Conservation (phyloP, 1,140 invertebrate species). For the Drosophila miranda region DNA sequence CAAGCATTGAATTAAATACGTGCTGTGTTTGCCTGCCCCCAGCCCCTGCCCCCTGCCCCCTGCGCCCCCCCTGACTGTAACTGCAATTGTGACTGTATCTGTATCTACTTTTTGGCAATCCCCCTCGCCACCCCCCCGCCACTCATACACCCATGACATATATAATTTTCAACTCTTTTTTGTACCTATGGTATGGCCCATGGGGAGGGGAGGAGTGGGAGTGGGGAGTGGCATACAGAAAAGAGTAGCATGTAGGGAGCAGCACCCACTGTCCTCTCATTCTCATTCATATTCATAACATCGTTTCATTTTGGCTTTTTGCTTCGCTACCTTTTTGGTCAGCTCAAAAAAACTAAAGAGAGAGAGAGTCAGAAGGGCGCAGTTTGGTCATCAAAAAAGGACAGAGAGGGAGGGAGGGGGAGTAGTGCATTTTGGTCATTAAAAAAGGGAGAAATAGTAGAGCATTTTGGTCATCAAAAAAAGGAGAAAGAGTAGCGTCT, state of each 20-base stretch:
- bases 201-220: conserved; percentile 16
- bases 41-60: too few species aligned
- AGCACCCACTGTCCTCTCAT: conserved; percentile 1
- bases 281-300: conserved; percentile 77
- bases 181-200: conserved; percentile 49
- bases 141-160: conserved; percentile 38
- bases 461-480: too few species aligned
- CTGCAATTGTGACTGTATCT: conserved; percentile 33
- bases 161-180: conserved; percentile 60
- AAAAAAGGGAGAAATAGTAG: too few species aligned
- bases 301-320: conserved; percentile 68
- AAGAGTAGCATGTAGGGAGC: too few species aligned
- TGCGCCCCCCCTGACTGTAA: conserved; percentile 8
- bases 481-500: too few species aligned
- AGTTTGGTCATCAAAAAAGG: too few species aligned
- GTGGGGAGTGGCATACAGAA: not conserved
- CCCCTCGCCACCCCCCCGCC: conserved; percentile 1
- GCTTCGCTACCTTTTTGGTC: conserved; percentile 38
- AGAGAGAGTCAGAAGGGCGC: too few species aligned
- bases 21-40: conserved; percentile 20
- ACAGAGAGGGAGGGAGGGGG: too few species aligned
- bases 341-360: not conserved
- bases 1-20: conserved; percentile 48
- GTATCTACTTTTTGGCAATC: conserved; percentile 33
- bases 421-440: too few species aligned